Evolutionary conservation across 2,888 invertebrate species (phyloP), one percentile per base, ranked within the genome.

Genomic region (Eretmocerus hayati): DNA sequence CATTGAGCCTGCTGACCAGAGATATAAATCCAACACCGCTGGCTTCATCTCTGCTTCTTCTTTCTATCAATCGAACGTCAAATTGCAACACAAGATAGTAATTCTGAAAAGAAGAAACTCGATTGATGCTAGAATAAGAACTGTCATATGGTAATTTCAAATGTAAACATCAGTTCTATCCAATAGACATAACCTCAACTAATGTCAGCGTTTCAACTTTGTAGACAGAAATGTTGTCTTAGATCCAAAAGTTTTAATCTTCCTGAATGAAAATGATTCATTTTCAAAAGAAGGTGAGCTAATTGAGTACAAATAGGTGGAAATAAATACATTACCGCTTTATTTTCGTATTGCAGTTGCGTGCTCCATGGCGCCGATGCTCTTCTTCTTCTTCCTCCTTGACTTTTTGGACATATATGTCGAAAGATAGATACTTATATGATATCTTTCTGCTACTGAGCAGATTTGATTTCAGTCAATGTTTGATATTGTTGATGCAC

Each of bases 41-140:
- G 0, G 99, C 95, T 74, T 99, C 99, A 93, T 99, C 97, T 61
- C 96, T 81, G 44, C 93, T 90, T 54, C 97, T 81, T 57, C 95
- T 78, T 72, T 99, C 99, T 55, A 99, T 97, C 26, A 99, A 81
- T 40, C 96, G 84, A 31, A 96, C 90, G 79, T 99, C 99, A 48
- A 97, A 97, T 92, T 96, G 96, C 62, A 99, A 78, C 40, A 99
- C 99, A 74, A 99, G 87, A 81, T 99, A 99, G 0, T 99, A 99
- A 72, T 99, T 99, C 95, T 96, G 73, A 11, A 78, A 56, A 59
- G 16, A 48, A 30, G 45, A n/a, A n/a, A n/a, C n/a, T n/a, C n/a
- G n/a, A n/a, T n/a, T n/a, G n/a, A n/a, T n/a, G n/a, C n/a, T n/a
- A n/a, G n/a, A n/a, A n/a, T n/a, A n/a, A n/a, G n/a, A n/a, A n/a